These are phyloP conservation scores for Python bivittatus DNA, from an alignment of 2,113 vertebrate species.

Conservation along the genomic window DNA sequence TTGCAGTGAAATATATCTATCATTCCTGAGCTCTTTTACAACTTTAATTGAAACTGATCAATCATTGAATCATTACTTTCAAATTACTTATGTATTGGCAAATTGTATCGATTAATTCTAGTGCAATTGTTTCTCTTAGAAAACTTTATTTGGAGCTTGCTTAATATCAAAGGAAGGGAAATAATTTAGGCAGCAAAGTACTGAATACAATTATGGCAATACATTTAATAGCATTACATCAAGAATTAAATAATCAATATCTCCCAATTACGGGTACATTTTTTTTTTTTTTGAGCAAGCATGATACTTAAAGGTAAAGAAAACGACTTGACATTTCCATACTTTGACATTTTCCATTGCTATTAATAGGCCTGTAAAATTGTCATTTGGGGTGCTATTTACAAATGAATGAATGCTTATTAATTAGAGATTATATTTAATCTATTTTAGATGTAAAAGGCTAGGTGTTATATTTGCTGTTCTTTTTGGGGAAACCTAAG, in stretches of 20 bases:
- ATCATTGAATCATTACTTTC: background rate
- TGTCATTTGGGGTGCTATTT: constrained; percentile 58
- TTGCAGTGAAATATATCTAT: background rate
- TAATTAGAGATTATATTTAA: constrained; percentile 69
- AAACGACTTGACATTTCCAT: constrained; percentile 68
- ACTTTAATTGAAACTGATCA: background rate
- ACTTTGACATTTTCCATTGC: constrained; percentile 63
- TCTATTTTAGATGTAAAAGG: constrained; percentile 65
- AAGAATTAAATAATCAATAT: constrained; percentile 17
- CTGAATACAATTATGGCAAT: background rate
- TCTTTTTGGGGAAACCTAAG: constrained; percentile 56
- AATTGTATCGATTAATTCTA: background rate
- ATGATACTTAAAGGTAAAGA: constrained; percentile 49
- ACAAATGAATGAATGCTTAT: constrained; percentile 52
- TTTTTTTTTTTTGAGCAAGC: constrained; percentile 48
- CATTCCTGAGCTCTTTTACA: background rate
- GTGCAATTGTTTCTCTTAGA: background rate
- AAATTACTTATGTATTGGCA: background rate
- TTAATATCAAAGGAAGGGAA: background rate
- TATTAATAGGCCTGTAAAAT: constrained; percentile 65
- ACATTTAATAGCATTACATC: background rate
- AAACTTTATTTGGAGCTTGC: background rate
- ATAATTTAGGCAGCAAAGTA: background rate
- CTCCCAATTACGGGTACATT: constrained; percentile 23
- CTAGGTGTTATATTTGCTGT: constrained; percentile 60